phyloP scores from a whole-genome alignment of 2,113 vertebrate genomes.

The Myanophis thanlyinensis region DNA sequence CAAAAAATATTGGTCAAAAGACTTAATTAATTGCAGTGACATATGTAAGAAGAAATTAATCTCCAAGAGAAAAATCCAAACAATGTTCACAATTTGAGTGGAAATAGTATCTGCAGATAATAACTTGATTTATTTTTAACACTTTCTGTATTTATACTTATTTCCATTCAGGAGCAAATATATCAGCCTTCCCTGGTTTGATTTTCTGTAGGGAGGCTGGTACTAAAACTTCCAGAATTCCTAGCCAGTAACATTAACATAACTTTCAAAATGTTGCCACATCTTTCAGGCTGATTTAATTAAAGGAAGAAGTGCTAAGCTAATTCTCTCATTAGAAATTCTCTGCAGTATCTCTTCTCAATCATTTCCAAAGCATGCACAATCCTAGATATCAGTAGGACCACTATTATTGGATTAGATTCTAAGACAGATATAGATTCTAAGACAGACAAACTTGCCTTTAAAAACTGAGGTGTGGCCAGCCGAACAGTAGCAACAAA shows the following conservation, averaged over 20 bases:
- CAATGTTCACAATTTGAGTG: background rate
- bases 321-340: background rate
- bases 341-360: background rate
- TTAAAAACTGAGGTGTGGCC: constrained; percentile 80
- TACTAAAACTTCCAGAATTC: background rate
- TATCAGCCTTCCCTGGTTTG: background rate
- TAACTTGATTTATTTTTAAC: background rate
- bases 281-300: background rate
- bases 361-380: background rate
- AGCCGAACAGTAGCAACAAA: constrained; percentile 81
- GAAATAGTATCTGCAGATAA: background rate
- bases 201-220: background rate
- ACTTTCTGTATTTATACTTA: background rate
- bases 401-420: background rate
- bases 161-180: background rate
- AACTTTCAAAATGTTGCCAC: background rate
- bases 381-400: background rate
- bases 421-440: background rate
- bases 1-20: background rate
- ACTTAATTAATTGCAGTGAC: background rate
- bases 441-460: constrained; percentile 60
- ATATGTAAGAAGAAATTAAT: background rate
- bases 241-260: background rate
- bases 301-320: background rate
- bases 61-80: background rate